Evolutionary conservation across 2,797 vertebrate genomes (phyloP), one percentile per base, ranked within the genome.

Genomic region (Siniperca obscura): DNA sequence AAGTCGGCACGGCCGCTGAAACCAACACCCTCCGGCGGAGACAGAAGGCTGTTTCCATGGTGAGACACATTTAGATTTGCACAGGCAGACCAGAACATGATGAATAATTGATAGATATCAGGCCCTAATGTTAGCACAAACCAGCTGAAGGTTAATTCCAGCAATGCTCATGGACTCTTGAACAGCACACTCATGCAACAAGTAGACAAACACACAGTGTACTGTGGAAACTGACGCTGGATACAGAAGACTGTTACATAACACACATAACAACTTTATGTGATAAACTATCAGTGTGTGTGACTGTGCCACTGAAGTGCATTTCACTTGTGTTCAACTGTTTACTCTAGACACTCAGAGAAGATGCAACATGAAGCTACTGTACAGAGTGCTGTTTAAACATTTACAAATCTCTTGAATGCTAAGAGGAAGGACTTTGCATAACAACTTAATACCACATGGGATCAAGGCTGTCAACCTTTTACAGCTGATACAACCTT

Each of bases 31-130:
- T 85, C 77, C 64, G 78, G 87, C 89, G 55, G 68, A 88, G 70
- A 87, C 82, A 81, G 80, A 86, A 90, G 90, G 80, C 92, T 83
- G 96, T 97, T 97, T 92, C 96, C 95, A 97, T 96, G 95, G 96
- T 90, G 95, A 97, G 92, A 91, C 96, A 87, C 93, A 90, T 95
- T 93, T 55, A 86, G 93, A 94, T 93, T 94, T 94, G 91, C 73
- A 62, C 88, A 86, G 87, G 93, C 93, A 91, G 86, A 92, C 93
- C 72, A 79, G 65, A 91, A 79, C 64, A 72, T 75, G 78, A 86
- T 97, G 94, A 97, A 97, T 97, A 96, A 97, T 97, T 96, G 90
- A 97, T 95, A 92, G 75, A 65, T 81, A 90, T 90, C 94, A 81
- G 86, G 78, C 71, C 78, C 89, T 96, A 95, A 96, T 93, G 96